phyloP scores from a whole-genome alignment of 2,888 invertebrate genomes.

The Lasioglossum calceatum region DNA sequence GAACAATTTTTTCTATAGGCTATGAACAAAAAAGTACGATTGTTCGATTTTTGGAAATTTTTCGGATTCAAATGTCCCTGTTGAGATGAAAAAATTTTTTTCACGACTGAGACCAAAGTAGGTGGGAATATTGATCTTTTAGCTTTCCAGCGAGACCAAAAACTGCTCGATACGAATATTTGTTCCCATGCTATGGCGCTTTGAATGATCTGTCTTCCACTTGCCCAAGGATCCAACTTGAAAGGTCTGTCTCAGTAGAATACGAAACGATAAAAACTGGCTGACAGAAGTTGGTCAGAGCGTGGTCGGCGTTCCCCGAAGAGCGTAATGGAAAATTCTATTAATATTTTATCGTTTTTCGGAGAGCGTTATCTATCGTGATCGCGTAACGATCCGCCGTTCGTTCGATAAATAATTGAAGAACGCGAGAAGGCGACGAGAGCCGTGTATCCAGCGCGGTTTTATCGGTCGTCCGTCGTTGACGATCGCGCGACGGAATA shows the following conservation, averaged over 20 bases:
- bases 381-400: neutral
- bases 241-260: too few relatives aligned
- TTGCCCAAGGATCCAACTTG: too few relatives aligned
- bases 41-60: neutral
- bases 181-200: neutral
- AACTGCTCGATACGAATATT: neutral
- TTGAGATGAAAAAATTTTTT: neutral
- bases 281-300: neutral
- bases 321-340: neutral
- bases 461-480: neutral
- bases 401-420: constrained; percentile 3
- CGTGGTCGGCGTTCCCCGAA: neutral
- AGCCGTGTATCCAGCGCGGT: neutral
- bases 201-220: neutral
- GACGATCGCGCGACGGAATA: neutral
- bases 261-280: neutral
- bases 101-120: neutral
- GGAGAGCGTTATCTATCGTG: neutral
- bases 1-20: neutral
- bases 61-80: neutral
- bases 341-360: neutral
- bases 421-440: neutral
- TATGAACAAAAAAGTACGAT: neutral
- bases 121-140: accelerated
- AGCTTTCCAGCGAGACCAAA: neutral